Evolutionary conservation across 2,113 vertebrate genomes (phyloP).

Genomic region (Gracilinanus agilis): DNA sequence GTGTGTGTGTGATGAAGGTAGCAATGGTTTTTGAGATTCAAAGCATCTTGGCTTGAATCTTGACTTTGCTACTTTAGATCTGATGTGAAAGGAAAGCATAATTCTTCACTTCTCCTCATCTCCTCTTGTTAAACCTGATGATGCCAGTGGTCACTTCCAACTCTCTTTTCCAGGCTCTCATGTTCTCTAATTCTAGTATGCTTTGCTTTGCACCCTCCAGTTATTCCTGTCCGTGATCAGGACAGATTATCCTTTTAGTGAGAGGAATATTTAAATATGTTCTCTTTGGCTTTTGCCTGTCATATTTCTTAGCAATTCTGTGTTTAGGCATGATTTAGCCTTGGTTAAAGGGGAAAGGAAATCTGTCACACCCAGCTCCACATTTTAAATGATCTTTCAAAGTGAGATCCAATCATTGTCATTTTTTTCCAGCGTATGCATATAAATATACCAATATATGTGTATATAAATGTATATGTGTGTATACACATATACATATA

Average conservation of each 20-base stretch:
- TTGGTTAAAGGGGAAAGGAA: constrained; percentile 32
- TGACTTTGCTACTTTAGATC: background rate
- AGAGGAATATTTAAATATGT: background rate
- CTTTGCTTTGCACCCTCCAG: background rate
- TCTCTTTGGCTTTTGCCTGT: constrained; percentile 23
- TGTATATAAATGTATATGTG: too few species aligned
- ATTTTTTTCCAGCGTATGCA: too few species aligned
- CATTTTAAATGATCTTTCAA: constrained; percentile 27
- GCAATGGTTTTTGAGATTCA: background rate
- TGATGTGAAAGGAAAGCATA: background rate
- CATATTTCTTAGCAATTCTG: background rate
- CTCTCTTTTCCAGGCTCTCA: background rate
- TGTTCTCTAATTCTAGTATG: background rate
- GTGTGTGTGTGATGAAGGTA: too few species aligned
- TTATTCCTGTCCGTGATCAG: constrained; percentile 11
- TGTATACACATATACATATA: too few species aligned
- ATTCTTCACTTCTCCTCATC: background rate
- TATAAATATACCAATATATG: too few species aligned
- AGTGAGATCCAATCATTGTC: constrained; percentile 10
- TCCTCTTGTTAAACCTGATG: background rate
- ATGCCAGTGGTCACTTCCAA: background rate
- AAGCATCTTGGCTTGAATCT: background rate
- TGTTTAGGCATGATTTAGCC: background rate
- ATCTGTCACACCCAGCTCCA: background rate
- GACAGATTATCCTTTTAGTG: constrained; percentile 13